Base-by-base conservation (phyloP, 2,797 vertebrate genomes). In the Sciurus carolinensis region DNA sequence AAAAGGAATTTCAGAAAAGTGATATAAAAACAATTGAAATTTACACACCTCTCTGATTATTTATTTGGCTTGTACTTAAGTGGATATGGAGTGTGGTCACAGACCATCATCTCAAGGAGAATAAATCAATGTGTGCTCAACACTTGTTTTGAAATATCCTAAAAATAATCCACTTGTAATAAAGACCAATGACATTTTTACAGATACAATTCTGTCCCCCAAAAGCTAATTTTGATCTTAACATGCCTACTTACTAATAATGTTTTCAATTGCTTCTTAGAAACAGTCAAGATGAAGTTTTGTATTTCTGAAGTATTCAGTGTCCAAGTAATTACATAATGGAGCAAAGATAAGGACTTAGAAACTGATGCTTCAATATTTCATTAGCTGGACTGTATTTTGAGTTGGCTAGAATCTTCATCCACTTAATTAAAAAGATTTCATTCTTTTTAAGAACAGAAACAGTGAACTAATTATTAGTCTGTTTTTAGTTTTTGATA, bases 301-400 rank as follows among this genome's bases (percentile, higher is more conserved):
- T 69, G 86, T 93, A 97, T 95, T 97, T 97, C 92, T 97, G 98
- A 98, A 97, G 88, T 71, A 97, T 26, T 94, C 79, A 26, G 15
- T 85, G 8, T 91, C 96, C 69, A 90, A 91, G 88, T 85, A 96
- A 97, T 90, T 98, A 94, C 90, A 73, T 87, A 96, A 91, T 81
- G 97, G 86, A 87, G 30, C 57, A 89, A 85, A 97, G 89, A 64
- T 36, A 39, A 39, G 39, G 71, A 96, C 92, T 95, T 7, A 79
- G 92, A 54, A 89, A 84, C 66, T 73, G 28, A n/a, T 20, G 18
- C 71, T 77, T 88, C 54, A 66, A 57, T 39, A 93, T 86, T 96
- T 97, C 72, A 95, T 71, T 71, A 90, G 54, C 52, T 87, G 30
- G 92, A n/a, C 50, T 95, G 13, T 39, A 69, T 92, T 97, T 95